A percentile compares a stretch with the other conserved stretches of the same genome.
phyloP scores from a whole-genome alignment of 2,797 vertebrate species.

The Protosalanx chinensis region DNA sequence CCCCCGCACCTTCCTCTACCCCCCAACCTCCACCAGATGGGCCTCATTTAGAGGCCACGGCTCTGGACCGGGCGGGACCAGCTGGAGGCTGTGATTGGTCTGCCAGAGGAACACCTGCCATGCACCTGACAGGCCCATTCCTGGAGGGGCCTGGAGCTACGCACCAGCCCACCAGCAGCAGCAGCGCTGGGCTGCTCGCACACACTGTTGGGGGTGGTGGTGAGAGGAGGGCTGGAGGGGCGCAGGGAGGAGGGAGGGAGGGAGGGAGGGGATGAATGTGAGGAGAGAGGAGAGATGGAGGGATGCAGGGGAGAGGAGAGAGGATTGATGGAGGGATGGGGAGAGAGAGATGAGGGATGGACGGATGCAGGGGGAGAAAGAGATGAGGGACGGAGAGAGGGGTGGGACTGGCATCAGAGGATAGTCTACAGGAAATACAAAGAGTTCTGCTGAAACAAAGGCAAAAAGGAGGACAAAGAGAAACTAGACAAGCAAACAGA shows the following conservation, averaged over 20 bases:
- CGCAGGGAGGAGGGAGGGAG: background rate
- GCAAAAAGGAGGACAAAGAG: no score
- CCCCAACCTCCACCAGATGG: conserved; percentile 62
- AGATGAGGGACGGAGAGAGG: no score
- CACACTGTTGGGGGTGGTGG: background rate
- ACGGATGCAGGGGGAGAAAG: no score
- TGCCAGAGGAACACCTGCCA: conserved; percentile 65
- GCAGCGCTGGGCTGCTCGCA: no score
- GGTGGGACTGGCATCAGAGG: no score
- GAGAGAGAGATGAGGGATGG: background rate
- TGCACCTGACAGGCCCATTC: conserved; percentile 44
- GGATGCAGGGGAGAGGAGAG: background rate
- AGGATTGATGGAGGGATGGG: background rate
- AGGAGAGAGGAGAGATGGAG: no score
- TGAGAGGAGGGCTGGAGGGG: background rate
- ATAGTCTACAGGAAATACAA: no score
- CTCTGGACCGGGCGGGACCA: conserved; percentile 50
- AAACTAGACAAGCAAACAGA: background rate
- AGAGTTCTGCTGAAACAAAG: no score
- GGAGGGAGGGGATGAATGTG: background rate
- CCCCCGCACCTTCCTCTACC: conserved; percentile 32
- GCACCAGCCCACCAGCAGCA: background rate
- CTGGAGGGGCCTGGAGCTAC: background rate
- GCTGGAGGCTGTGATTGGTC: conserved; percentile 54
- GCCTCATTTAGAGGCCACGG: conserved; percentile 69